Base-by-base conservation (phyloP, 2,797 vertebrate species). In the Numenius phaeopus region DNA sequence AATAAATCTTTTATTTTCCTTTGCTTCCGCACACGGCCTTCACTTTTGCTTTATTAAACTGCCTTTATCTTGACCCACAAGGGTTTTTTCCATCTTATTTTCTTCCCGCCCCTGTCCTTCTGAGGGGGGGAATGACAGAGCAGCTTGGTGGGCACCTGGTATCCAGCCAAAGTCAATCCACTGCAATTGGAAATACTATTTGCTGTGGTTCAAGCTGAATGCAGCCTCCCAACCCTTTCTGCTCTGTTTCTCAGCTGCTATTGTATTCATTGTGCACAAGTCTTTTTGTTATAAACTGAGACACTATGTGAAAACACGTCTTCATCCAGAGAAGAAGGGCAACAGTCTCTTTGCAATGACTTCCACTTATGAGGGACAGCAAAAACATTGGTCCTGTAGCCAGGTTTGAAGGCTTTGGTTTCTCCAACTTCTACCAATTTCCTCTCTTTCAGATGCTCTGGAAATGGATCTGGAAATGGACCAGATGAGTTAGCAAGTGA, bases 231-330 rank as follows among this genome's bases (percentile, higher is more conserved):
- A 83, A 10, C 7, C 26, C 59, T 44, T 93, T 69, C 58, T 78
- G 47, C 34, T 78, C 47, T 65, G 37, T 57, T 69, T 65, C 49
- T 86, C 42, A 44, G 50, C 30, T 61, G 58, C 62, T 72, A 2
- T 71, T 44, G 37, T 11, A 52, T n/a, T 58, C 17, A 34, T 42
- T 0, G 0, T 37, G 37, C 66, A 47, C 16, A 34, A 65, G 16
- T 17, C 71, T 50, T 76, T 87, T 32, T 50, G 47, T 54, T 61
- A 22, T 18, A 70, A 78, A 32, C 20, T n/a, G 58, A 71, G 55
- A 34, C 11, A 1, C 23, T 49, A 1, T 8, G 16, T 73, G 50
- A 93, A 50, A 87, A 59, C 9, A 37, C 2, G 2, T 66, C 40
- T 87, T 69, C 67, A 50, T 16, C 39, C 64, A 91, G 34, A 62